Base-by-base conservation (phyloP, 2,797 vertebrate species). In the Scyliorhinus canicula region DNA sequence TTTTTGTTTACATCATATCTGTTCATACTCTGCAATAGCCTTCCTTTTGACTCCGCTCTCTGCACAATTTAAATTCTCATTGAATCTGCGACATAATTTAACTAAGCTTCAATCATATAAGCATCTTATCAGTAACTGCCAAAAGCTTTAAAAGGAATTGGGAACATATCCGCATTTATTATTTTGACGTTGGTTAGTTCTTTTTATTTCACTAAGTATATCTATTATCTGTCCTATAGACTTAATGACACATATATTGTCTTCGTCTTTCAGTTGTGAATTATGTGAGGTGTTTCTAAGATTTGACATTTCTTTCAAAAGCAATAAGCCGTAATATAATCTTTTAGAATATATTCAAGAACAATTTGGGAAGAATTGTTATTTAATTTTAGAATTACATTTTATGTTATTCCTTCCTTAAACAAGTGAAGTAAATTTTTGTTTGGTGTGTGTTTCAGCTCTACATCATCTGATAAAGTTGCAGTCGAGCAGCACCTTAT, bases 401-500 rank as follows among this genome's bases (percentile, higher is more conserved):
- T 96, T 97, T 96, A 97, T 3, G 14, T 4, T 60, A 21, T 55
- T 60, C 47, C 57, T 90, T 90, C 98, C 97, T 96, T 97, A 98
- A 90, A 97, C 97, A 98, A 98, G 97, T 98, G 97, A 98, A 98
- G 97, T 97, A 95, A 97, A 98, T 97, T 96, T 97, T 95, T 97
- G 96, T 97, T 95, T 97, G 96, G 97, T 96, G 97, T 97, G 35
- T 86, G 50, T 97, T 95, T 60, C 97, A 99, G 99, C 97, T 97
- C 97, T 95, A 96, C 97, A 95, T 97, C 98, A 97, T 95, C 96
- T 95, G 97, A 97, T 96, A 97, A 97, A 96, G 96, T 97, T 96
- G 97, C 97, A 95, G 95, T 97, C 95, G 95, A 97, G 95, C 98
- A 98, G 97, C 98, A 98, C 93, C 97, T 99, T 96, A 98, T 98